These are phyloP conservation scores for Muscidifurax raptorellus DNA, from an alignment of 1,140 invertebrate genomes.

Conservation along the genomic window DNA sequence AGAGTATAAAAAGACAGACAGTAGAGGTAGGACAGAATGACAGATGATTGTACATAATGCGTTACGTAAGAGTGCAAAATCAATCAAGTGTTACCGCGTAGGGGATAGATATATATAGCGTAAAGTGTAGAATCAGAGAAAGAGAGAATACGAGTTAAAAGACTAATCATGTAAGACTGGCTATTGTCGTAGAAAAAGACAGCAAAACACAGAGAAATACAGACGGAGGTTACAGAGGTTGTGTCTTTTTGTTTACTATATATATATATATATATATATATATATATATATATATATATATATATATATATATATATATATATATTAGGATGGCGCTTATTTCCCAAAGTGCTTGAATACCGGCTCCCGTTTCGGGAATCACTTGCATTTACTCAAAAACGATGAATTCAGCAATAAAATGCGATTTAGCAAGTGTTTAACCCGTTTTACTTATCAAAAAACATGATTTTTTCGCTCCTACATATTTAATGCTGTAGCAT, in stretches of 20 bases:
- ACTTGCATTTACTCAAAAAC: too few species aligned
- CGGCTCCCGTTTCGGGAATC: too few species aligned
- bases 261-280: too few species aligned
- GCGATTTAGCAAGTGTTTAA: too few species aligned
- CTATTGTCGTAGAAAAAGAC: background rate
- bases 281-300: too few species aligned
- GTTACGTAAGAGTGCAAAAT: constrained; percentile 14
- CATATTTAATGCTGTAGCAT: too few species aligned
- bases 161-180: background rate
- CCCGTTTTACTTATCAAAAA: too few species aligned
- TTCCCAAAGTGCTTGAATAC: too few species aligned
- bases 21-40: constrained; percentile 21
- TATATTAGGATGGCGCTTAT: too few species aligned
- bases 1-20: constrained; percentile 38
- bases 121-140: constrained; percentile 4
- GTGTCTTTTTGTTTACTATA: background rate
- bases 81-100: constrained; percentile 11
- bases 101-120: background rate
- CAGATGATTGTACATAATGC: constrained; percentile 33
- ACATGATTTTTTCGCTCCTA: too few species aligned
- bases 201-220: background rate
- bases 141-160: background rate
- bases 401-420: too few species aligned
- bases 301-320: too few species aligned
- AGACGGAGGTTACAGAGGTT: background rate